Percentiles rank a stretch among this genome's conserved stretches.
These are phyloP conservation scores for Vultur gryphus DNA, from an alignment of 2,797 vertebrate species.

Conservation along the genomic window DNA sequence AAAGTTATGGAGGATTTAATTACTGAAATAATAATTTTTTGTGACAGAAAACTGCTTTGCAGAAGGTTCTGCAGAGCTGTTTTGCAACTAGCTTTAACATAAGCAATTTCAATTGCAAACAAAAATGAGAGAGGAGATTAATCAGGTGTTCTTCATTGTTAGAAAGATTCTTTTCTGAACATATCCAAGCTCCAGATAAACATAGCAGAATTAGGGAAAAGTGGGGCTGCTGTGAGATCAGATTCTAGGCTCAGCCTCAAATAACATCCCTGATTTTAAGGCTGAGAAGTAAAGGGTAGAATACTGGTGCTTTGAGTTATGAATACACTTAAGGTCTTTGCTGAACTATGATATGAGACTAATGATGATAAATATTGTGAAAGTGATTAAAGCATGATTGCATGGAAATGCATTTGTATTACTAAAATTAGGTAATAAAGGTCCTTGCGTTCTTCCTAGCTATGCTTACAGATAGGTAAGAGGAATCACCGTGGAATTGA, in stretches of 20 bases:
- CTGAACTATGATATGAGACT: background rate
- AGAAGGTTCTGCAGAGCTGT: background rate
- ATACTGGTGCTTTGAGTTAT: background rate
- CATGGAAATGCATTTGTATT: background rate
- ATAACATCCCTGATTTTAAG: background rate
- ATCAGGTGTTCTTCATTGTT: background rate
- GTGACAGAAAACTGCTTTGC: background rate
- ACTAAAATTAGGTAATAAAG: background rate
- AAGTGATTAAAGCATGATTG: background rate
- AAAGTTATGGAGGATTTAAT: background rate
- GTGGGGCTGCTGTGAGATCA: background rate
- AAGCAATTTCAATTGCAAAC: background rate
- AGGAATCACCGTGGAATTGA: background rate
- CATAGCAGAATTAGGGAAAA: background rate
- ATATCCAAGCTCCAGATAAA: background rate
- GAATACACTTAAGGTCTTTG: background rate
- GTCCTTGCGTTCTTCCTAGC: background rate
- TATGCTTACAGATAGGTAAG: background rate
- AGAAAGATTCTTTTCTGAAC: background rate
- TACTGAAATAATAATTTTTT: background rate
- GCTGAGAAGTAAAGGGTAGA: background rate
- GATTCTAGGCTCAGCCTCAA: background rate
- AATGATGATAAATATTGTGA: conserved; percentile 20
- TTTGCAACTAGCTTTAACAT: background rate
- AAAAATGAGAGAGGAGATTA: background rate